Evolutionary conservation across 2,113 vertebrate genomes (phyloP).

Genomic region (Phoxinus phoxinus): DNA sequence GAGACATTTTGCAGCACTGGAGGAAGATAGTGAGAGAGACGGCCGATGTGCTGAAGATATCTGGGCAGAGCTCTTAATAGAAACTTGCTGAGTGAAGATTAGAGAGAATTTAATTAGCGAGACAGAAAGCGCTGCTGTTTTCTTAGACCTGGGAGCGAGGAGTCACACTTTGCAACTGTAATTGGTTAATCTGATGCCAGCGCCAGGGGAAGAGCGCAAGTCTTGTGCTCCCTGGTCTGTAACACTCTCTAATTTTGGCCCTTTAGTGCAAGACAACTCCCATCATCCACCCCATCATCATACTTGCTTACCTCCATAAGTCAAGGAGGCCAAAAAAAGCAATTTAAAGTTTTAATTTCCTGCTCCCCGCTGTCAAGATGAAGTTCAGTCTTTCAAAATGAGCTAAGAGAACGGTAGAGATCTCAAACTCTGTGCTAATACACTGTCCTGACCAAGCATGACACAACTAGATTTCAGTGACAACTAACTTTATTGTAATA

Average conservation of each 20-base stretch:
- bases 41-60: conserved; percentile 16
- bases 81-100: conserved; percentile 38
- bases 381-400: not conserved
- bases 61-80: not conserved
- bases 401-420: not conserved
- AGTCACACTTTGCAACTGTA: conserved; percentile 56
- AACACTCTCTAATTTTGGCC: conserved; percentile 38
- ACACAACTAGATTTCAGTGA: not conserved
- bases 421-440: not conserved
- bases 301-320: not conserved
- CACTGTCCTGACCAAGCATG: not conserved
- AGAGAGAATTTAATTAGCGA: conserved; percentile 48
- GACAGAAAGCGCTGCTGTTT: conserved; percentile 42
- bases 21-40: not conserved
- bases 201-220: conserved; percentile 35
- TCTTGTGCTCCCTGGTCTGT: conserved; percentile 29
- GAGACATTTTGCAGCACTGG: conserved; percentile 6
- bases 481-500: not conserved
- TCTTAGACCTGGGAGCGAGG: conserved; percentile 41
- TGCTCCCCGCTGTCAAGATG: not conserved
- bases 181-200: conserved; percentile 66
- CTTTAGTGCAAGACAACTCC: conserved; percentile 12
- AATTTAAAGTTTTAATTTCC: conserved; percentile 1
- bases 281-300: not conserved
- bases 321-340: conserved; percentile 1